Evolutionary conservation across 2,797 vertebrate species (phyloP).

Genomic region (Pseudomugil tenellus): DNA sequence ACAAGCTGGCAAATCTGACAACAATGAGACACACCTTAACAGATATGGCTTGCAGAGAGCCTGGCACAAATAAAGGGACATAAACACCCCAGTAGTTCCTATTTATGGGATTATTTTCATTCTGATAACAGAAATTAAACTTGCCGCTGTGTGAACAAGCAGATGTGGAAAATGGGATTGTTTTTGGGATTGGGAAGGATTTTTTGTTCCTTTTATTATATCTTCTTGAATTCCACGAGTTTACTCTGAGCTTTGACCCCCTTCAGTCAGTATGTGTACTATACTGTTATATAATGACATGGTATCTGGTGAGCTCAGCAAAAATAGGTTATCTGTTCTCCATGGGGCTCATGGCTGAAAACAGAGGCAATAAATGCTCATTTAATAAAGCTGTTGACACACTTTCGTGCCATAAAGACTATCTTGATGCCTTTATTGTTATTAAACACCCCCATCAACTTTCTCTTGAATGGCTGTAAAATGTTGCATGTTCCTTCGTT

Average conservation of each 20-base stretch:
- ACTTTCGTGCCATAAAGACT: constrained; percentile 14
- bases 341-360: constrained; percentile 26
- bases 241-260: constrained; percentile 20
- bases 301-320: constrained; percentile 24
- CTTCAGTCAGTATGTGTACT: constrained; percentile 14
- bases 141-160: background rate
- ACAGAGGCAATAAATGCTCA: constrained; percentile 25
- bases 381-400: constrained; percentile 11
- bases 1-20: constrained; percentile 44
- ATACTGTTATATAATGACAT: constrained; percentile 39
- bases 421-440: constrained; percentile 10
- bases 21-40: constrained; percentile 61
- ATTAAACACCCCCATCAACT: constrained; percentile 14
- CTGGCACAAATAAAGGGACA: constrained; percentile 17
- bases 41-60: constrained; percentile 25
- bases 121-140: background rate
- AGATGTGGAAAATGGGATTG: background rate
- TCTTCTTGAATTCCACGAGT: constrained; percentile 20
- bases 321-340: constrained; percentile 31
- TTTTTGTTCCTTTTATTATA: constrained; percentile 13
- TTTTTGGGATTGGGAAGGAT: background rate
- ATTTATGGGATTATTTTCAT: constrained; percentile 10
- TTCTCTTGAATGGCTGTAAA: background rate
- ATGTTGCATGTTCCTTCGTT: constrained; percentile 8
- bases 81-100: constrained; percentile 33